These are phyloP conservation scores for Porites evermanni DNA, from an alignment of 92 coral and sea anemone species.

Conservation along the genomic window DNA sequence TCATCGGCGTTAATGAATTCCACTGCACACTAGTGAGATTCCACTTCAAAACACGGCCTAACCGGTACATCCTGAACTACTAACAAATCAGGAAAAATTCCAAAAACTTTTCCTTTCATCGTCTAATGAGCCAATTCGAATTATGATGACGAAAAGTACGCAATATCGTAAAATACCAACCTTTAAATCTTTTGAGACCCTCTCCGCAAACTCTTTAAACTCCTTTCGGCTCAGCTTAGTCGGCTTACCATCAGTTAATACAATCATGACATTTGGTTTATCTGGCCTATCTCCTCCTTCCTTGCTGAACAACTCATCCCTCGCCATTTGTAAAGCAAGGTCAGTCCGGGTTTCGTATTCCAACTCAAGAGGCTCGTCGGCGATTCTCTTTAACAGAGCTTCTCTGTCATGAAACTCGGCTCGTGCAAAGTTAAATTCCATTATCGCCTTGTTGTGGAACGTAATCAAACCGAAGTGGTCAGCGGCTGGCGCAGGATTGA, in stretches of 20 bases:
- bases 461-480: conserved; percentile 20
- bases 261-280: conserved; percentile 32
- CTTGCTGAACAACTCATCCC: conserved; percentile 33
- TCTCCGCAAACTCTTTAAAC: not conserved
- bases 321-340: conserved; percentile 3
- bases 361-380: not conserved
- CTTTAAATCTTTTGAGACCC: not conserved
- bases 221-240: not conserved
- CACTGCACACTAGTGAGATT: too few species aligned
- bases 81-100: too few species aligned
- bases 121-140: too few species aligned
- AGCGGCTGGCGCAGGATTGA: conserved; percentile 9
- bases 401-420: not conserved
- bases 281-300: conserved; percentile 45
- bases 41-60: too few species aligned
- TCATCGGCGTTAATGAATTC: too few species aligned
- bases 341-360: conserved; percentile 37
- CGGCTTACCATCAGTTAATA: conserved; percentile 18
- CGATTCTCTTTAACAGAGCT: not conserved
- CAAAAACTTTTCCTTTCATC: too few species aligned
- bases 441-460: conserved; percentile 1
- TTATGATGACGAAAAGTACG: too few species aligned
- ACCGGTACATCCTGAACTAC: too few species aligned
- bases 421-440: not conserved
- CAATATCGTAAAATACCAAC: not conserved